Conservation (phyloP, 2,888 invertebrate species). For the Cantharis nigra region DNA sequence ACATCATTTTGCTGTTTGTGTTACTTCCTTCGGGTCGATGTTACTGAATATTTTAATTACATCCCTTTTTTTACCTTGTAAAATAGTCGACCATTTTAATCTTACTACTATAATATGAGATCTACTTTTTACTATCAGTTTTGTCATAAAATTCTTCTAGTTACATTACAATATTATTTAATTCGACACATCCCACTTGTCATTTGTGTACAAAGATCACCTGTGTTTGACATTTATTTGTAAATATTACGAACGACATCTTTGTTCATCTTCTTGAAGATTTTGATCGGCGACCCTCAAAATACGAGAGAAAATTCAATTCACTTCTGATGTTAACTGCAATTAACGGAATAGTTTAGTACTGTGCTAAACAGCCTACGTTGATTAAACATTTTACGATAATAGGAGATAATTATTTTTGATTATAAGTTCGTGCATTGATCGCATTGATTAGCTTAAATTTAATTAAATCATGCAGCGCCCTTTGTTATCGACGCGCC, state of each 20-base stretch:
- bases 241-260: background rate
- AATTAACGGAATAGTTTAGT: no score
- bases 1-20: background rate
- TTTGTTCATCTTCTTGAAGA: background rate
- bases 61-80: background rate
- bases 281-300: background rate
- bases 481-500: background rate
- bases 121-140: background rate
- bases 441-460: no score
- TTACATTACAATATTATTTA: background rate
- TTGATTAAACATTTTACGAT: no score
- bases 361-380: no score
- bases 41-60: background rate
- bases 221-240: background rate
- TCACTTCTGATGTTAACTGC: no score
- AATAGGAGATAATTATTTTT: no score
- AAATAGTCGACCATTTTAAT: background rate
- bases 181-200: background rate
- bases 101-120: background rate
- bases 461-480: background rate
- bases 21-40: background rate
- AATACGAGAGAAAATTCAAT: no score
- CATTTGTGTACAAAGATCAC: background rate
- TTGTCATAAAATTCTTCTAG: background rate
- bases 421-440: no score